phyloP scores from a whole-genome alignment of 2,113 vertebrate genomes.

The Neogale vison region DNA sequence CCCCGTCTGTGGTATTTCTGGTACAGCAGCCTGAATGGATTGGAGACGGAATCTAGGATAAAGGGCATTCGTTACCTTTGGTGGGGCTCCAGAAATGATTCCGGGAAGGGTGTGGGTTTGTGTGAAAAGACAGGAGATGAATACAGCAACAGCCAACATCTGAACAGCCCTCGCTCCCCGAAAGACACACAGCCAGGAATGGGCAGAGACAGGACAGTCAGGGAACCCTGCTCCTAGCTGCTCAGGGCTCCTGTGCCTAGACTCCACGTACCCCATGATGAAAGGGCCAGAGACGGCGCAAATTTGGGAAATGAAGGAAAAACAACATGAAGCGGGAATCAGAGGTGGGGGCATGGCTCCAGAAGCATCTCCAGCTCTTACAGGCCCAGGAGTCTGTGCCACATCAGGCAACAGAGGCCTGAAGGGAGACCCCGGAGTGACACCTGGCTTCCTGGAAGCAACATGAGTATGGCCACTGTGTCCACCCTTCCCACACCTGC shows the following conservation, averaged over 20 bases:
- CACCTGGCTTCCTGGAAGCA: background rate
- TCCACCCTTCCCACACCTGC: background rate
- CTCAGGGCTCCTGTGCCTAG: background rate
- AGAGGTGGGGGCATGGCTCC: background rate
- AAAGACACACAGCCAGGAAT: background rate
- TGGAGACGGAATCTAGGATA: background rate
- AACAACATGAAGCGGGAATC: no score
- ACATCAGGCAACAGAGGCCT: background rate
- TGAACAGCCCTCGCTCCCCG: background rate
- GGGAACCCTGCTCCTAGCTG: background rate
- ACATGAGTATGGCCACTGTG: fast-evolving
- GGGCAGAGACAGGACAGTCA: background rate
- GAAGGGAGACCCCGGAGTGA: fast-evolving
- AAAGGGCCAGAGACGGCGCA: background rate
- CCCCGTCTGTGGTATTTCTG: background rate
- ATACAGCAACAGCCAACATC: background rate
- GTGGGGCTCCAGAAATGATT: background rate
- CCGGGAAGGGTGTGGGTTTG: background rate
- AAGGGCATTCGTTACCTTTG: background rate
- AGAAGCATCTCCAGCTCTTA: background rate
- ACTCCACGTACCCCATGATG: fast-evolving
- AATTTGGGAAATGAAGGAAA: background rate
- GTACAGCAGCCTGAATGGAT: background rate
- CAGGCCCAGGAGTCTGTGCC: background rate
- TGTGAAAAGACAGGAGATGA: background rate